Conservation (phyloP, 2,797 vertebrate species). For the Hemibagrus guttatus region DNA sequence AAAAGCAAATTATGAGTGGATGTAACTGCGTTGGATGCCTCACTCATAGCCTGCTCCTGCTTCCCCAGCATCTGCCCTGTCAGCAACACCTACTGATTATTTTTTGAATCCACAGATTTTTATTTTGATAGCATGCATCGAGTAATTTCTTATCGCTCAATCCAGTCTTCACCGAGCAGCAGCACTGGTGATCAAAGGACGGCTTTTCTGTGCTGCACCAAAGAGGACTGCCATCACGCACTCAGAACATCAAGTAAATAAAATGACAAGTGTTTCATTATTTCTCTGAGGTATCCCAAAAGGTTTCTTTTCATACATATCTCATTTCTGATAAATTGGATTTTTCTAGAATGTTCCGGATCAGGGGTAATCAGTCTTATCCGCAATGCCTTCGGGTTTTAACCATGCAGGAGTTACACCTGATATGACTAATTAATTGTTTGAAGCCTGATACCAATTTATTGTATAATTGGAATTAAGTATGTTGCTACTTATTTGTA, state of each 20-base stretch:
- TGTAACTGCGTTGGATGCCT: slow-evolving; percentile 42
- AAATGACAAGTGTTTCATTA: not conserved
- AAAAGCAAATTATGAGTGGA: slow-evolving; percentile 60
- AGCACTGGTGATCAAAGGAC: slow-evolving; percentile 5
- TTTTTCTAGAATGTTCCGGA: not conserved
- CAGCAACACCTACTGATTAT: slow-evolving; percentile 27
- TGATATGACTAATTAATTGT: not conserved
- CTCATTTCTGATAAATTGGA: not conserved
- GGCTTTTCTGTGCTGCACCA: not conserved
- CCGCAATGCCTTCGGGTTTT: not conserved
- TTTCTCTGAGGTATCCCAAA: not conserved
- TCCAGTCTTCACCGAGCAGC: not conserved
- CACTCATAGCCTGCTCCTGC: slow-evolving; percentile 11
- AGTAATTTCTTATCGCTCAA: slow-evolving; percentile 5
- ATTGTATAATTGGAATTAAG: not conserved
- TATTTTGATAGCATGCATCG: not conserved
- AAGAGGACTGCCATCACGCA: not conserved
- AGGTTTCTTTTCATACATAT: not conserved
- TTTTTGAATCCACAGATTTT: slow-evolving; percentile 15
- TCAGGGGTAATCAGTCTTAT: not conserved
- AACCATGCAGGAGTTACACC: not conserved
- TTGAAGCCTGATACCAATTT: not conserved
- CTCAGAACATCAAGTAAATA: not conserved
- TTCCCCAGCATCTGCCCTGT: slow-evolving; percentile 14
- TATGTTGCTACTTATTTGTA: not conserved